phyloP scores from a whole-genome alignment of 1,140 invertebrate genomes.

The Gryllus bimaculatus region DNA sequence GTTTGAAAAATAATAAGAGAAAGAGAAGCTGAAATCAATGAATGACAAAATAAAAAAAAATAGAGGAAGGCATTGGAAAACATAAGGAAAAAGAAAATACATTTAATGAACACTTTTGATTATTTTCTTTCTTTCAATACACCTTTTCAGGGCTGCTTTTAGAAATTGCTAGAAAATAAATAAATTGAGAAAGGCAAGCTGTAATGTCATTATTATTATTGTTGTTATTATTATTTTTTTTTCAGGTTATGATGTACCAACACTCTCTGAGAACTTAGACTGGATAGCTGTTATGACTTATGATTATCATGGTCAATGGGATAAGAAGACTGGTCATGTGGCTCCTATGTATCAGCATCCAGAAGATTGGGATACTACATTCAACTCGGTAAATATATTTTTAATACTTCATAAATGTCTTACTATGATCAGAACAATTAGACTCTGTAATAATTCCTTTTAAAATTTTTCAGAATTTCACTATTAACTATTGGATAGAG shows the following conservation, averaged over 20 bases:
- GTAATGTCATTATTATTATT: background rate
- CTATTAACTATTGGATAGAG: slow-evolving; percentile 49
- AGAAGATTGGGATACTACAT: slow-evolving; percentile 60
- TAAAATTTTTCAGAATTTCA: slow-evolving; percentile 41
- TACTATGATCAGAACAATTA: background rate
- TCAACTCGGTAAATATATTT: slow-evolving; percentile 55
- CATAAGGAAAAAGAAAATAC: background rate
- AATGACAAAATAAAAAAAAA: too few relatives aligned
- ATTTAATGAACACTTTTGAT: background rate
- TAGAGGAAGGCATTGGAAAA: too few relatives aligned
- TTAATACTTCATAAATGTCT: background rate
- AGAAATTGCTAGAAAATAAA: too few relatives aligned
- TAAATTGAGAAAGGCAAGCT: background rate
- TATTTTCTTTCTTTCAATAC: background rate
- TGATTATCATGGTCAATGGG: slow-evolving; percentile 85
- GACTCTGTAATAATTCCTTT: slow-evolving; percentile 1
- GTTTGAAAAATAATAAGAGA: too few relatives aligned
- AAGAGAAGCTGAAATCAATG: too few relatives aligned
- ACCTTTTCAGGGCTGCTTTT: background rate
- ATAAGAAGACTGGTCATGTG: slow-evolving; percentile 79
- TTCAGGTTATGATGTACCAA: slow-evolving; percentile 64
- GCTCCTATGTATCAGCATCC: slow-evolving; percentile 68
- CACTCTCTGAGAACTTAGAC: slow-evolving; percentile 59
- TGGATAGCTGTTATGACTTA: slow-evolving; percentile 89
- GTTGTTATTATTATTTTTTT: too few relatives aligned